These are phyloP conservation scores for Drosophila pseudoobscura DNA, from an alignment of 1,140 invertebrate species.

Conservation along the genomic window DNA sequence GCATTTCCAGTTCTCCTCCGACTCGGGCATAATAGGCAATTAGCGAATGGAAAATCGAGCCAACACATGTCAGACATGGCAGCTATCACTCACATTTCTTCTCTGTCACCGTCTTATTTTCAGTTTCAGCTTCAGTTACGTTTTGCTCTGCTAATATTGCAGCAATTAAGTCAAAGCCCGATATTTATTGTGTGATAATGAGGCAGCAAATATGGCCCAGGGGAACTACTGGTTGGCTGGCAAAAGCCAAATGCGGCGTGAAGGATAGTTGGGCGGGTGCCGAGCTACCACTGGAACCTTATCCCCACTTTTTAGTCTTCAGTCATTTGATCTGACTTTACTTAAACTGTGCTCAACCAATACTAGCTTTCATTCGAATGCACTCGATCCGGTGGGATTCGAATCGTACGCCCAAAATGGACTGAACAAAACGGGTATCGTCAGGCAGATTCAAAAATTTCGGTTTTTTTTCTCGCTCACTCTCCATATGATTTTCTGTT, in stretches of 20 bases:
- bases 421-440: too few species aligned
- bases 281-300: not conserved
- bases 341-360: too few species aligned
- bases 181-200: slow-evolving; percentile 46
- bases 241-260: too few species aligned
- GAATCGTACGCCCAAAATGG: too few species aligned
- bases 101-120: not conserved
- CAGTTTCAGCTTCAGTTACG: slow-evolving; percentile 3
- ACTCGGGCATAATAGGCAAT: slow-evolving; percentile 41
- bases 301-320: not conserved
- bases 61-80: slow-evolving; percentile 48
- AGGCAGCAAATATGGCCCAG: slow-evolving; percentile 1
- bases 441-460: too few species aligned
- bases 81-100: slow-evolving; percentile 31
- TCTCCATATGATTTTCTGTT: too few species aligned
- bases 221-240: too few species aligned
- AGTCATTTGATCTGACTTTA: too few species aligned
- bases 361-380: too few species aligned
- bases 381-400: too few species aligned
- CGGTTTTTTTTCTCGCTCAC: too few species aligned
- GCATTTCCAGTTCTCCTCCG: slow-evolving; percentile 31
- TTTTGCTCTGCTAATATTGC: not conserved
- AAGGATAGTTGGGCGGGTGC: not conserved
- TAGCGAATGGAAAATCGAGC: slow-evolving; percentile 50
- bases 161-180: slow-evolving; percentile 19